Evolutionary conservation across 1,140 invertebrate species (phyloP).

Genomic region (Anoplophora glabripennis): DNA sequence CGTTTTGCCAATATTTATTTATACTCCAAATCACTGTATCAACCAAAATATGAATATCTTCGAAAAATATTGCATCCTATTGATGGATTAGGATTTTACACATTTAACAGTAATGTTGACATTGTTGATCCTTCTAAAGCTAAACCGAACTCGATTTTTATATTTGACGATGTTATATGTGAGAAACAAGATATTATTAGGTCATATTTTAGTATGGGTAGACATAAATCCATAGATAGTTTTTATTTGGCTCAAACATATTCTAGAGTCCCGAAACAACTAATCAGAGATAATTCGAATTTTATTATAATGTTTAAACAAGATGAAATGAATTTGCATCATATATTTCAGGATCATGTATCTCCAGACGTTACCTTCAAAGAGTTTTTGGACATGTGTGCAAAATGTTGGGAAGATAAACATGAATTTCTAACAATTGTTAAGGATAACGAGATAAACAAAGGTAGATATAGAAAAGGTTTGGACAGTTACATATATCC

Average conservation of each 20-base stretch:
- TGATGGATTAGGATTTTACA: too few relatives aligned
- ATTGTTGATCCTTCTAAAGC: constrained; percentile 9
- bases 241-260: constrained; percentile 44
- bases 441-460: constrained; percentile 37
- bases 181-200: constrained; percentile 42
- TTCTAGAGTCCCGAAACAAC: constrained; percentile 46
- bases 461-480: constrained; percentile 40
- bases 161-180: constrained; percentile 44
- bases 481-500: constrained; percentile 34
- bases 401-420: constrained; percentile 35
- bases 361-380: constrained; percentile 43
- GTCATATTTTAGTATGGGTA: constrained; percentile 42
- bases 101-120: too few relatives aligned
- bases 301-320: constrained; percentile 47
- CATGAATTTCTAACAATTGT: constrained; percentile 40
- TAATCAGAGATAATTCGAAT: constrained; percentile 48
- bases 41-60: constrained; percentile 5
- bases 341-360: constrained; percentile 48
- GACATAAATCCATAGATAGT: constrained; percentile 11
- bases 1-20: constrained; percentile 6
- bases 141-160: constrained; percentile 39
- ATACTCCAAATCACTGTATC: constrained; percentile 4
- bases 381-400: constrained; percentile 42
- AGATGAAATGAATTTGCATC: constrained; percentile 48
- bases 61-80: background rate